Evolutionary conservation across 2,888 invertebrate genomes (phyloP), one percentile per base, ranked within the genome.

Genomic region (Perizoma affinitatum): DNA sequence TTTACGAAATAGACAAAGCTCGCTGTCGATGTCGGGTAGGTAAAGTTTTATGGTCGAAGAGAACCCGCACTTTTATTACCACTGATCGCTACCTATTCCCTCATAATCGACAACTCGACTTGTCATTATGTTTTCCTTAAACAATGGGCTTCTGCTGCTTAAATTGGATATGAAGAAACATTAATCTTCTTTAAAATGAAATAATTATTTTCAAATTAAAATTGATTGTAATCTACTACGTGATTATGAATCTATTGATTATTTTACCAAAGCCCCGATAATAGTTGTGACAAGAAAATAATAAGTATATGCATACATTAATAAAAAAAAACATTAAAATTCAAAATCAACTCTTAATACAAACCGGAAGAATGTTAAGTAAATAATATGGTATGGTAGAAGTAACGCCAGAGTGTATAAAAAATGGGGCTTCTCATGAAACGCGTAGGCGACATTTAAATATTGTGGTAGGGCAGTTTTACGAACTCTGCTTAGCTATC

Each of bases 61-160:
- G 85, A 88, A 85, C 86, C 88, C 88, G 84, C 87, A 88, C 82
- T 89, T 90, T 90, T 91, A 90, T 88, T 83, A 80, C 88, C 84
- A 76, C 83, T 90, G 90, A 90, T 90, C 89, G 90, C 88, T 90
- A 88, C 89, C 89, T 88, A 87, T 88, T 86, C 89, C 83, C 86
- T 87, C 87, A 88, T 91, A 91, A 91, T 90, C 88, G 90, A 90
- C 90, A 88, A 87, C 82, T 86, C 79, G 78, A 82, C 82, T 87
- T 86, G 87, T 89, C 88, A 87, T 90, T 89, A 89, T 84, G 82
- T 79, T 82, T 82, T 85, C 82, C 87, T 87, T 84, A 83, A 86
- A 88, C 84, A 86, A 87, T 84, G 82, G 80, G 68, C 74, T 71
- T 78, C 78, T 74, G 70, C 71, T 73, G 62, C 64, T 63, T 64